Conservation (phyloP, 37 sponge, comb jelly and placozoan species). For the Diacarnus erythraeanus region DNA sequence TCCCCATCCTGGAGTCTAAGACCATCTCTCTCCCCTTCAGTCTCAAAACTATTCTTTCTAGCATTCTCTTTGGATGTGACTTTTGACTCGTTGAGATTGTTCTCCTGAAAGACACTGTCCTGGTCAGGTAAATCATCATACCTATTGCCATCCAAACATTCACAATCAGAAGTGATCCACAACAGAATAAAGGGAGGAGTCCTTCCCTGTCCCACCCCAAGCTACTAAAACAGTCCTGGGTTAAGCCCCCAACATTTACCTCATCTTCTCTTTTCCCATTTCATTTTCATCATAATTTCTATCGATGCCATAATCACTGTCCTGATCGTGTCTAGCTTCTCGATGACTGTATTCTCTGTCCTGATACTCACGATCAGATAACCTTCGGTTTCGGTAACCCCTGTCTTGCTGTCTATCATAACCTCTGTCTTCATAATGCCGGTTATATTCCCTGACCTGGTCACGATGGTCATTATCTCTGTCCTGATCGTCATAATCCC, state of each 20-base stretch:
- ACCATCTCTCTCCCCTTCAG: slow-evolving; percentile 12
- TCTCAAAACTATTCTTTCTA: not conserved
- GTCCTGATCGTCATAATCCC: not conserved
- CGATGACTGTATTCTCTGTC: not conserved
- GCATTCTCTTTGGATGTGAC: not conserved
- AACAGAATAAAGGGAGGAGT: no score
- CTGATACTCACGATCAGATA: not conserved
- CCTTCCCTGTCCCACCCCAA: no score
- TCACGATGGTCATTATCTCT: not conserved
- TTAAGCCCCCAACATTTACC: not conserved
- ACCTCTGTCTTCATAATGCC: not conserved
- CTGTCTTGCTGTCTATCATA: no score
- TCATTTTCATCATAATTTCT: not conserved
- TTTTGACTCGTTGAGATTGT: no score
- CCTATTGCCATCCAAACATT: no score
- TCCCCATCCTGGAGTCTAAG: not conserved
- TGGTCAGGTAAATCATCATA: not conserved
- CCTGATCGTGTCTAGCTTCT: not conserved
- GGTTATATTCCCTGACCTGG: not conserved
- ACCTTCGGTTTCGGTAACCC: no score
- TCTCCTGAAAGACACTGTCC: not conserved
- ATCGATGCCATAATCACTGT: not conserved
- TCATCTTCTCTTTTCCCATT: not conserved
- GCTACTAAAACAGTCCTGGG: not conserved
- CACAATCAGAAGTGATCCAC: no score